Evolutionary conservation across 23 tunicate genomes (phyloP).

Genomic region (Ciona savignyi): DNA sequence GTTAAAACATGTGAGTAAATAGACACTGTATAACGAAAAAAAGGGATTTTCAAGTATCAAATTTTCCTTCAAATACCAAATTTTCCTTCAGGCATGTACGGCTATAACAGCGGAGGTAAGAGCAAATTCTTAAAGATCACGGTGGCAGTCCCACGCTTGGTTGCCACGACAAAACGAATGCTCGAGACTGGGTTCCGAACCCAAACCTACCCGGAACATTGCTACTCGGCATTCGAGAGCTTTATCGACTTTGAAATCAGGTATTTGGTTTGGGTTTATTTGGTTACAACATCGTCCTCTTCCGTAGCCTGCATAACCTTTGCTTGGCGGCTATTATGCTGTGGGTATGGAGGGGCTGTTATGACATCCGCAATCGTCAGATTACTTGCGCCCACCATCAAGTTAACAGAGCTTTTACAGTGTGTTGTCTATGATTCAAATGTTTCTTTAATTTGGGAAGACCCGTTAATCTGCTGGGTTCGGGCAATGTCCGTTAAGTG

Average conservation of each 20-base stretch:
- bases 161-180: slow-evolving; percentile 86
- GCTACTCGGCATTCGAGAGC: slow-evolving; percentile 69
- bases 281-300: background rate
- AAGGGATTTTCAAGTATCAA: no score
- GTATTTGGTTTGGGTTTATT: slow-evolving; percentile 3
- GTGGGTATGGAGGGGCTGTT: no score
- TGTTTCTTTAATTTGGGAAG: no score
- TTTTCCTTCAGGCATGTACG: slow-evolving; percentile 66
- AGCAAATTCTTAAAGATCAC: slow-evolving; percentile 65
- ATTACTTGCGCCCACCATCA: no score
- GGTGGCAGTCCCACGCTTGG: slow-evolving; percentile 69
- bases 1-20: background rate
- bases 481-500: background rate
- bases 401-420: no score
- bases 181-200: slow-evolving; percentile 64
- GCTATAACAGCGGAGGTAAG: slow-evolving; percentile 79
- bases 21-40: no score
- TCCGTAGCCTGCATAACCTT: no score
- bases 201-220: slow-evolving; percentile 41
- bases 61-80: no score
- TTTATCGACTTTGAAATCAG: slow-evolving; percentile 93
- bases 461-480: no score
- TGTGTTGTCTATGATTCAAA: no score
- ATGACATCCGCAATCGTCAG: no score
- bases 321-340: no score